Evolutionary conservation across 2,888 invertebrate species (phyloP).

Genomic region (Nudaria mundana): DNA sequence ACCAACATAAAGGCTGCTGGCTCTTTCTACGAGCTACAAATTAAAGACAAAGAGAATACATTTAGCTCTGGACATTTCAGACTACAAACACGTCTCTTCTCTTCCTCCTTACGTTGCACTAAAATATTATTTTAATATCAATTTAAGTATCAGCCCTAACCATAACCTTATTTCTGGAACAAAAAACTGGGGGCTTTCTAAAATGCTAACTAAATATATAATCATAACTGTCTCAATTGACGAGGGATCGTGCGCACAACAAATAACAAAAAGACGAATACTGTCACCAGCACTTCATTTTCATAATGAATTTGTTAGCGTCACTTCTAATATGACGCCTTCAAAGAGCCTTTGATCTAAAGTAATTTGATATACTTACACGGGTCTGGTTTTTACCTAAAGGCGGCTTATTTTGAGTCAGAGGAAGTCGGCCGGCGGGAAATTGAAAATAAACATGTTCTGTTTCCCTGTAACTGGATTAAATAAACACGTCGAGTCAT

Average conservation of each 20-base stretch:
- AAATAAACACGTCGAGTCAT: slow-evolving; percentile 18
- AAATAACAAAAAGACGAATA: too few species aligned
- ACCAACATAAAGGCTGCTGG: slow-evolving; percentile 16
- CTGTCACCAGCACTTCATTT: slow-evolving; percentile 6
- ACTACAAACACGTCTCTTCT: slow-evolving; percentile 23
- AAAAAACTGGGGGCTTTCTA: too few species aligned
- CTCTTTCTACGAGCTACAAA: slow-evolving; percentile 19
- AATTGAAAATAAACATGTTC: slow-evolving; percentile 56
- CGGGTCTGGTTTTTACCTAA: slow-evolving; percentile 13
- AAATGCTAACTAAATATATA: not conserved
- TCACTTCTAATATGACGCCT: slow-evolving; percentile 20
- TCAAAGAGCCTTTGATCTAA: slow-evolving; percentile 30
- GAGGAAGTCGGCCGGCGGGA: slow-evolving; percentile 11
- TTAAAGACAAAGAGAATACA: slow-evolving; percentile 33
- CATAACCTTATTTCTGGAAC: too few species aligned
- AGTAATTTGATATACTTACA: slow-evolving; percentile 27
- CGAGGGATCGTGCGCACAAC: not conserved
- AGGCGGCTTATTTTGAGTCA: not conserved
- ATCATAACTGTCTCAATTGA: not conserved
- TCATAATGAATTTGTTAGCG: slow-evolving; percentile 10
- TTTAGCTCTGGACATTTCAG: slow-evolving; percentile 30
- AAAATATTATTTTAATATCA: not conserved
- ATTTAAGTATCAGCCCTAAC: too few species aligned
- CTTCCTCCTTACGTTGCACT: not conserved
- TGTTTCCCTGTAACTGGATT: slow-evolving; percentile 43